Evolutionary conservation across 2,797 vertebrate species (phyloP).

Genomic region (Bryconaethiops microstoma): DNA sequence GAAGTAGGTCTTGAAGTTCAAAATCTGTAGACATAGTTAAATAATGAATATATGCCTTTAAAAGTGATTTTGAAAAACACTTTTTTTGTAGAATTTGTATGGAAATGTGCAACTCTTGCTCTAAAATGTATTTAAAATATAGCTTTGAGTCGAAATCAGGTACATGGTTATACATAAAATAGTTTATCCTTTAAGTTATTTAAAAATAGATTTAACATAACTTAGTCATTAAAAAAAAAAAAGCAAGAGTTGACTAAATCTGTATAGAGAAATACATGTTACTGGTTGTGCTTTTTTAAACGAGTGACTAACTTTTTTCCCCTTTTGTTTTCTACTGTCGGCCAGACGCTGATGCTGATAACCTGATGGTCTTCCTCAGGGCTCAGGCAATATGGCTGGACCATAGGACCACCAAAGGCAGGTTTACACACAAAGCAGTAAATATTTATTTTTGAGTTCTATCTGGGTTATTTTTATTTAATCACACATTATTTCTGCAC

Average conservation of each 20-base stretch:
- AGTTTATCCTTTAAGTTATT: constrained; percentile 46
- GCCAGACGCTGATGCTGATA: constrained; percentile 10
- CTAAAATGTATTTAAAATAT: constrained; percentile 12
- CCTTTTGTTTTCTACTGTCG: neutral
- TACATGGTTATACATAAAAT: constrained; percentile 68
- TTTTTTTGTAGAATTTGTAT: constrained; percentile 50
- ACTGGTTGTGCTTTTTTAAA: neutral
- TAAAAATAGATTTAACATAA: constrained; percentile 69
- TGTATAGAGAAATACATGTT: constrained; percentile 72
- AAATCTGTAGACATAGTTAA: constrained; percentile 66
- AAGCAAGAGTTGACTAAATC: constrained; percentile 78
- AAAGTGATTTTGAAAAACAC: constrained; percentile 67
- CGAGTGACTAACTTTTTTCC: neutral
- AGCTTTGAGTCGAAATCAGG: constrained; percentile 60
- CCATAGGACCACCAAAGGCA: constrained; percentile 18
- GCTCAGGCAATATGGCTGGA: neutral
- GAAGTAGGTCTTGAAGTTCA: constrained; percentile 49
- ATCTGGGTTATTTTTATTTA: no score
- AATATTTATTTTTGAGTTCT: no score
- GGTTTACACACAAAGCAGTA: neutral
- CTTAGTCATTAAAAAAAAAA: neutral
- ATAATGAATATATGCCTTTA: constrained; percentile 51
- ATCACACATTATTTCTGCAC: no score
- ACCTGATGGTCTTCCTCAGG: constrained; percentile 10
- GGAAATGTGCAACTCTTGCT: constrained; percentile 69